Conservation (phyloP, 2,888 invertebrate species). For the Polyommatus icarus region DNA sequence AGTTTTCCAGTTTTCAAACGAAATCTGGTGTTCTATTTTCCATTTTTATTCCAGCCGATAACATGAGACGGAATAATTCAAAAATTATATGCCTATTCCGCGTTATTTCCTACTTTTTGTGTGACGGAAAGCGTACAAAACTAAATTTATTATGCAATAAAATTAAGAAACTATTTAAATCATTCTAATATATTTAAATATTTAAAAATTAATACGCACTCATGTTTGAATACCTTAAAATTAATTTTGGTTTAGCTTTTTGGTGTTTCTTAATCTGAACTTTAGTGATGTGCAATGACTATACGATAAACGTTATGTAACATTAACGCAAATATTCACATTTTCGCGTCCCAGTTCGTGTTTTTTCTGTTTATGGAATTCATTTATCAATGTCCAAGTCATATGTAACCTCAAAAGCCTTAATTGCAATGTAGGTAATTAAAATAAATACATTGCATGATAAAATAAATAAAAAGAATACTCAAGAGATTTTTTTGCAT, state of each 20-base stretch:
- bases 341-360: not conserved
- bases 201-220: conserved; percentile 1
- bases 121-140: not conserved
- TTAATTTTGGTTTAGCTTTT: conserved; percentile 1
- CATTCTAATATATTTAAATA: conserved; percentile 1
- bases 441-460: conserved; percentile 3
- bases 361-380: conserved; percentile 17
- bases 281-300: not conserved
- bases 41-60: not conserved
- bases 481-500: not conserved
- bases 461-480: not conserved
- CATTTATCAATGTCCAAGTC: conserved; percentile 17
- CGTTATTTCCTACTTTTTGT: not conserved
- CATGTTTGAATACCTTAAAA: not conserved
- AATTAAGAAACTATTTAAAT: not conserved
- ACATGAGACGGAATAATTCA: not conserved
- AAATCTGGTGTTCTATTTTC: not conserved
- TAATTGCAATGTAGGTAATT: not conserved
- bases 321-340: not conserved
- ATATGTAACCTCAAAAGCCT: conserved; percentile 14
- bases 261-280: conserved; percentile 1
- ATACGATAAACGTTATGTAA: not conserved
- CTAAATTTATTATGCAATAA: not conserved
- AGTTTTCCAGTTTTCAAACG: not conserved
- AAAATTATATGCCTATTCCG: not conserved